These are phyloP conservation scores for Urocolius indicus DNA, from an alignment of 2,113 vertebrate species.

Conservation along the genomic window DNA sequence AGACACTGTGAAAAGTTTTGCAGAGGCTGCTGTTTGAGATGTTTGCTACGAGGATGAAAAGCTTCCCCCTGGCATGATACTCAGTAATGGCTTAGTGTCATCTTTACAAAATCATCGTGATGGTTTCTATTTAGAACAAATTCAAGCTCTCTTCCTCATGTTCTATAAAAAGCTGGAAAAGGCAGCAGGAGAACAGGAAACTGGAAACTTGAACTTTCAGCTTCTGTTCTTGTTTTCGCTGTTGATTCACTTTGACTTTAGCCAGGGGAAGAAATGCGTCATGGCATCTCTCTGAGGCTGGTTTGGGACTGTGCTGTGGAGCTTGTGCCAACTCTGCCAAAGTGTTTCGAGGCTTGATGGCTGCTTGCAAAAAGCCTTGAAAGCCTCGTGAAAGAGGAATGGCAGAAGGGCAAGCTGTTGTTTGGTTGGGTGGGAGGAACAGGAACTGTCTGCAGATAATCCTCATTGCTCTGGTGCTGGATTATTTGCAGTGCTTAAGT, in stretches of 20 bases:
- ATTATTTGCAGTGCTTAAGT: neutral
- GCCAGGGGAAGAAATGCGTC: neutral
- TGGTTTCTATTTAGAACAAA: neutral
- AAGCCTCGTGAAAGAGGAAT: neutral
- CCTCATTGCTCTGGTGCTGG: neutral
- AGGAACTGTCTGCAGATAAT: neutral
- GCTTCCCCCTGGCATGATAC: neutral
- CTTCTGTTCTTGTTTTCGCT: slow-evolving; percentile 38
- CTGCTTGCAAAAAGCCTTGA: slow-evolving; percentile 34
- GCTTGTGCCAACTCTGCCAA: slow-evolving; percentile 29
- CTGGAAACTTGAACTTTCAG: slow-evolving; percentile 2
- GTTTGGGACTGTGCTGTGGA: no score
- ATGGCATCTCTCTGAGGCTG: neutral
- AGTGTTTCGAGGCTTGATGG: neutral
- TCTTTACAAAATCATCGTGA: neutral
- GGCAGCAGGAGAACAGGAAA: slow-evolving; percentile 12
- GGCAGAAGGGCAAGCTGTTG: neutral
- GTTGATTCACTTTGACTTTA: slow-evolving; percentile 37
- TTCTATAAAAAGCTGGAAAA: slow-evolving; percentile 25
- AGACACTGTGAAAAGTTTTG: neutral
- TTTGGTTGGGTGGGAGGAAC: slow-evolving; percentile 3
- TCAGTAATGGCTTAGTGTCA: neutral
- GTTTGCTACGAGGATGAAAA: neutral
- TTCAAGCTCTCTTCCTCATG: neutral
- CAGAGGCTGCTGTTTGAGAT: neutral